Evolutionary conservation across 1,140 invertebrate species (phyloP).

Genomic region (Schmidtea mediterranea): DNA sequence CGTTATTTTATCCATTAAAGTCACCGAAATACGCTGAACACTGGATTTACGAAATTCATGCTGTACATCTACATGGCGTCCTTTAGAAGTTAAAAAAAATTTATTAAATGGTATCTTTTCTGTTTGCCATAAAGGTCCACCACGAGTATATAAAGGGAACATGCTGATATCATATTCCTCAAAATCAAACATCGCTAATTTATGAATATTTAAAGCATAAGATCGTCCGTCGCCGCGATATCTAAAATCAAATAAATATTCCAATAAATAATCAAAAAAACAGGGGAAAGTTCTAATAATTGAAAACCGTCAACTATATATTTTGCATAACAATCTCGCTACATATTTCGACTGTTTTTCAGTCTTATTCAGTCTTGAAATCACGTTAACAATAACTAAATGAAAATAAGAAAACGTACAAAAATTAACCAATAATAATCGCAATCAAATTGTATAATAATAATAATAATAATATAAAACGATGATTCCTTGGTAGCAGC

Average conservation of each 20-base stretch:
- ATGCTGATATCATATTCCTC: neutral
- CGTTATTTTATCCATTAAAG: conserved; percentile 40
- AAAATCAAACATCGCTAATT: neutral
- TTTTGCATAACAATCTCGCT: too few species aligned
- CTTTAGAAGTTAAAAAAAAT: conserved; percentile 53
- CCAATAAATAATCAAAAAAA: too few species aligned
- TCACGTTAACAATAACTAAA: too few species aligned
- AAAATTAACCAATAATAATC: too few species aligned
- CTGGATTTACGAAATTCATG: conserved; percentile 30
- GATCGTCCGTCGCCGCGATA: neutral
- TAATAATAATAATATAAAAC: too few species aligned
- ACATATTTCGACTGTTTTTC: too few species aligned
- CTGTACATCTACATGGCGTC: conserved; percentile 57
- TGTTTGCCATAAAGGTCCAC: conserved; percentile 81
- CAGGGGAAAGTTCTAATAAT: too few species aligned
- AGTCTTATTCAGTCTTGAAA: too few species aligned
- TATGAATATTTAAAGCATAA: neutral
- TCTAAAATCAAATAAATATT: neutral
- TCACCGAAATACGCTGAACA: conserved; percentile 49
- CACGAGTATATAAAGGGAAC: conserved; percentile 57
- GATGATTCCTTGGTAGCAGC: too few species aligned
- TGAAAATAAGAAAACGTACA: too few species aligned
- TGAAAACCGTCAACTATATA: too few species aligned
- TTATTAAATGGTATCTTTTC: conserved; percentile 79
- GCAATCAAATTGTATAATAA: too few species aligned